Evolutionary conservation across 2,888 invertebrate species (phyloP).

Genomic region (Ischnura elegans): DNA sequence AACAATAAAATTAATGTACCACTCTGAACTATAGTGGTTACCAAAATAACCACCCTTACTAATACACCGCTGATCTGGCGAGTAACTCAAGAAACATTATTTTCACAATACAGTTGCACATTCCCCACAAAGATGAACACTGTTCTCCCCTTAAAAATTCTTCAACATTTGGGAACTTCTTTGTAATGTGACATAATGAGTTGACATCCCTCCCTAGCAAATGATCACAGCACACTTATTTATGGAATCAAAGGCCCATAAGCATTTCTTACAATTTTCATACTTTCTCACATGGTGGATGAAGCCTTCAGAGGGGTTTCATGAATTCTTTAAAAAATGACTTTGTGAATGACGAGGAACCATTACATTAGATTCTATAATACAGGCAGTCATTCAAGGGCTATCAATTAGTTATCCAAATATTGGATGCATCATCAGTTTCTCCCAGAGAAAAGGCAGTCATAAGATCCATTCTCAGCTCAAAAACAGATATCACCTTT

Average conservation of each 20-base stretch:
- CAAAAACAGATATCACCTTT: constrained; percentile 64
- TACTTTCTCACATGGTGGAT: constrained; percentile 2
- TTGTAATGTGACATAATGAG: constrained; percentile 54
- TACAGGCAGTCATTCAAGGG: constrained; percentile 67
- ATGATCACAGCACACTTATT: constrained; percentile 56
- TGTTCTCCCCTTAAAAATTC: not conserved
- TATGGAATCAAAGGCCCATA: constrained; percentile 49
- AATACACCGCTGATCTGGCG: constrained; percentile 10
- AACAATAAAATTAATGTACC: constrained; percentile 55
- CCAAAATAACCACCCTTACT: not conserved
- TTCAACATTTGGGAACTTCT: constrained; percentile 12
- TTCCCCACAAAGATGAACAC: not conserved
- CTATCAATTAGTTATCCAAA: constrained; percentile 63
- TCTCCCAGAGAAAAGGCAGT: constrained; percentile 66
- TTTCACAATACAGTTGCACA: not conserved
- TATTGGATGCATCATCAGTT: constrained; percentile 64
- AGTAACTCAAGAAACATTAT: constrained; percentile 12
- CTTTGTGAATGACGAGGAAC: constrained; percentile 63
- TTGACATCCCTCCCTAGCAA: constrained; percentile 50
- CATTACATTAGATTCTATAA: constrained; percentile 61
- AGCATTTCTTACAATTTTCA: constrained; percentile 33
- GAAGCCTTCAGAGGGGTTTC: constrained; percentile 33
- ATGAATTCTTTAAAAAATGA: constrained; percentile 48
- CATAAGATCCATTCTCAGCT: constrained; percentile 50
- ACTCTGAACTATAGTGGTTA: constrained; percentile 38